Evolutionary conservation across 2,797 vertebrate genomes (phyloP).

Genomic region (Ctenochaetus hawaiiensis): DNA sequence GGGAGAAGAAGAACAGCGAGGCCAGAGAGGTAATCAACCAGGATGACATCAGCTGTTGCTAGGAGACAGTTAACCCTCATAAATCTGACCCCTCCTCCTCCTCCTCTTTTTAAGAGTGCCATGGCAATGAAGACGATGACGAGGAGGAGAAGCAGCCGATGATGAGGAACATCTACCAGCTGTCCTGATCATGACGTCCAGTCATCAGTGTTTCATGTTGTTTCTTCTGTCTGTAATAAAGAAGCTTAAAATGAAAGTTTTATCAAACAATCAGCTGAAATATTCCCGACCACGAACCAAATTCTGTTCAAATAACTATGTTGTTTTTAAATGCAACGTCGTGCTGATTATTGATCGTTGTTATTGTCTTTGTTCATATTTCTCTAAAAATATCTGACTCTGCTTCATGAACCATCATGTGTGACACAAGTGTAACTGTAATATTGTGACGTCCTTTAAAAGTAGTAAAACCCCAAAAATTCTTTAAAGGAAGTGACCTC

Average conservation of each 20-base stretch:
- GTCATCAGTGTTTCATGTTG: not conserved
- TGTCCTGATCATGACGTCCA: conserved; percentile 41
- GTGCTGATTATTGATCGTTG: no score
- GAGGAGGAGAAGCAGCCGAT: conserved; percentile 12
- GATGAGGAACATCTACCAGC: conserved; percentile 72
- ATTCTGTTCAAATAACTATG: not conserved
- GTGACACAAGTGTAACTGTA: not conserved
- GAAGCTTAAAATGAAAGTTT: not conserved
- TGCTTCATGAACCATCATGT: not conserved
- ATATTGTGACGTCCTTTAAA: no score
- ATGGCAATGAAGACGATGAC: not conserved
- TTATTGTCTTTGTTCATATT: not conserved
- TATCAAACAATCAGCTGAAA: not conserved
- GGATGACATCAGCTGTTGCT: not conserved
- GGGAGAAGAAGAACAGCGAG: conserved; percentile 11
- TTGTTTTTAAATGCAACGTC: no score
- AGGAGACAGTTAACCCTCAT: not conserved
- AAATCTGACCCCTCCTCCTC: conserved; percentile 16
- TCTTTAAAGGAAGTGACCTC: not conserved
- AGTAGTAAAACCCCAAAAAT: not conserved
- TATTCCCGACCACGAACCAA: not conserved
- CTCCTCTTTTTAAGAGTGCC: conserved; percentile 20
- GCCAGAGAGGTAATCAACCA: conserved; percentile 19
- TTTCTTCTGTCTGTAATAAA: not conserved
- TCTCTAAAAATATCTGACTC: no score